phyloP scores from a whole-genome alignment of 2,888 invertebrate genomes.

The Argynnis bischoffii region DNA sequence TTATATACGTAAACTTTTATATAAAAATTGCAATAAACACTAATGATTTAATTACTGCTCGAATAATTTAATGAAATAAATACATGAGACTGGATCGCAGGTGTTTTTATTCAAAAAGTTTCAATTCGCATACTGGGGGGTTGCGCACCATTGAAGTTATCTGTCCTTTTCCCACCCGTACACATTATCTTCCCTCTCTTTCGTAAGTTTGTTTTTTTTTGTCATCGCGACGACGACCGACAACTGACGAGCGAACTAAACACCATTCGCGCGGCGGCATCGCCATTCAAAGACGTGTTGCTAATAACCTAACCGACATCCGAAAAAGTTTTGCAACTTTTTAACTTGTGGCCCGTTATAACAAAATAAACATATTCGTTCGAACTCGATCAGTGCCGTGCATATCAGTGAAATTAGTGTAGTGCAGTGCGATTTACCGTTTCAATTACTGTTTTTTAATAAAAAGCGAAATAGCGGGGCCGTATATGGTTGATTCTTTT shows the following conservation, averaged over 20 bases:
- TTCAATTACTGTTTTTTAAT: constrained; percentile 76
- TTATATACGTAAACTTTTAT: too few relatives aligned
- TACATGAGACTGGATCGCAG: constrained; percentile 30
- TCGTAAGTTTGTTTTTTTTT: constrained; percentile 57
- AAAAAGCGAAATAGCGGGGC: constrained; percentile 65
- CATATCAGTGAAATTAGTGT: constrained; percentile 53
- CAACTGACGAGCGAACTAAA: constrained; percentile 33
- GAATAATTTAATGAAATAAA: constrained; percentile 17
- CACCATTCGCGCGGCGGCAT: constrained; percentile 67
- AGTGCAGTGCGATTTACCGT: constrained; percentile 76
- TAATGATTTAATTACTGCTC: constrained; percentile 6
- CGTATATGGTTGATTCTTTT: constrained; percentile 74
- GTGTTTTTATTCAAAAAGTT: constrained; percentile 32
- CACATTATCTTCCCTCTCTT: constrained; percentile 41
- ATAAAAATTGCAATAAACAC: not conserved
- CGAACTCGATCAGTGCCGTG: constrained; percentile 65
- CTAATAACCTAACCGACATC: constrained; percentile 52
- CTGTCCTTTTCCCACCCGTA: constrained; percentile 46
- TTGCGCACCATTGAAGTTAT: constrained; percentile 44
- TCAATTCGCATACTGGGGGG: constrained; percentile 32
- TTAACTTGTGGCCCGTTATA: constrained; percentile 60
- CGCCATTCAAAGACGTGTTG: constrained; percentile 56
- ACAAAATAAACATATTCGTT: constrained; percentile 51
- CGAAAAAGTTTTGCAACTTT: constrained; percentile 76
- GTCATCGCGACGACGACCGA: constrained; percentile 44